Conservation (phyloP, 2,113 vertebrate genomes). For the Thunnus maccoyii region DNA sequence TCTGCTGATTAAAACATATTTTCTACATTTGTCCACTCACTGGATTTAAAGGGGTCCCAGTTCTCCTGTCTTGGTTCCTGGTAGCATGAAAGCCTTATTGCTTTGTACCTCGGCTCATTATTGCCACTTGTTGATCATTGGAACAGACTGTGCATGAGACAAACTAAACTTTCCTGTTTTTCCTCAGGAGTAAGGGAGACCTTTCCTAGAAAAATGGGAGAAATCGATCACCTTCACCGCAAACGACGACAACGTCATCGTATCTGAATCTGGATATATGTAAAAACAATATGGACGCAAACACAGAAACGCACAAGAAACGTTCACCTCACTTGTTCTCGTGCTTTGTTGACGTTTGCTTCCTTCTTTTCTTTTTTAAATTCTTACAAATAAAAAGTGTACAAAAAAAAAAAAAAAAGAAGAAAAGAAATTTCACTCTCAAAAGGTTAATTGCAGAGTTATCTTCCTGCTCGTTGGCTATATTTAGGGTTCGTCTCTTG, state of each 20-base stretch:
- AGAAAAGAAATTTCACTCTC: background rate
- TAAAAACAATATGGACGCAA: too few species aligned
- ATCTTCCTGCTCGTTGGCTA: slow-evolving; percentile 50
- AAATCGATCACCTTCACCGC: too few species aligned
- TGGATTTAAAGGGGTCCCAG: background rate
- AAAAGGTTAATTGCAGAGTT: slow-evolving; percentile 39
- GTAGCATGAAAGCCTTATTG: background rate
- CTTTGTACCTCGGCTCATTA: background rate
- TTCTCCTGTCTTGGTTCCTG: background rate
- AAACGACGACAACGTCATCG: too few species aligned
- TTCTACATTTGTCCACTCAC: background rate
- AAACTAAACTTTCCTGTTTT: too few species aligned
- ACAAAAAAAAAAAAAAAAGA: background rate
- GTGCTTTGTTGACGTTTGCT: background rate
- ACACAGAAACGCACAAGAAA: background rate
- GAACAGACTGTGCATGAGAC: background rate
- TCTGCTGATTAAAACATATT: background rate
- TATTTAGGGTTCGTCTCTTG: slow-evolving; percentile 69
- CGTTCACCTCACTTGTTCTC: background rate
- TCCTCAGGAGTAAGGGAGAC: too few species aligned
- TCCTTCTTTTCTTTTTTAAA: background rate
- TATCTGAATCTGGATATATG: too few species aligned
- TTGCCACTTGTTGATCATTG: background rate
- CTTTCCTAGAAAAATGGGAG: too few species aligned
- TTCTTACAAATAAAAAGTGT: background rate